A percentile compares a stretch with the other conserved stretches of the same genome.
phyloP scores from a whole-genome alignment of 1,140 invertebrate genomes.

The Argopecten irradians region DNA sequence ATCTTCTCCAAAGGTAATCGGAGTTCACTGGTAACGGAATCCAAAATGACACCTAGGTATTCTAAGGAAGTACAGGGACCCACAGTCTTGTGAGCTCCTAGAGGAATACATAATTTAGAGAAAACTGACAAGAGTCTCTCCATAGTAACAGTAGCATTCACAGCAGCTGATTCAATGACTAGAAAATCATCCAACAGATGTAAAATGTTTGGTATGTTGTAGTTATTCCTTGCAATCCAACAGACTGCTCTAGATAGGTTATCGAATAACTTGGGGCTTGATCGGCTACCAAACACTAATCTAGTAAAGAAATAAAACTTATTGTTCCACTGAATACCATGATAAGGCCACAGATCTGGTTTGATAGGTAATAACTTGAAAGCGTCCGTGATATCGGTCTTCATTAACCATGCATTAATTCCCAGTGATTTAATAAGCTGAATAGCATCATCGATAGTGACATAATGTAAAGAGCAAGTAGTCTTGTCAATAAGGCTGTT shows the following conservation, averaged over 20 bases:
- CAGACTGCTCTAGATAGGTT: conserved; percentile 30
- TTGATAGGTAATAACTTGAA: conserved; percentile 35
- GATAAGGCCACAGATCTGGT: conserved; percentile 17
- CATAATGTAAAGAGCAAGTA: conserved; percentile 30
- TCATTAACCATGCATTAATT: neutral
- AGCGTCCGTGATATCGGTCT: too few species aligned
- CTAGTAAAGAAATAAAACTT: conserved; percentile 34
- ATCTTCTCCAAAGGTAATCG: conserved; percentile 34
- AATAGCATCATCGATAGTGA: conserved; percentile 24
- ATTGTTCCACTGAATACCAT: conserved; percentile 24
- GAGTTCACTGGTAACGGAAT: conserved; percentile 31
- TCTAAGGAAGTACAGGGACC: conserved; percentile 39
- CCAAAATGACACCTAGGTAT: conserved; percentile 38
- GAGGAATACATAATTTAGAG: conserved; percentile 16
- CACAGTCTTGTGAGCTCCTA: conserved; percentile 34
- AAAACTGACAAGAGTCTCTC: neutral
- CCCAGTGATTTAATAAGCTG: neutral
- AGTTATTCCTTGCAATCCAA: conserved; percentile 25
- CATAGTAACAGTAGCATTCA: neutral
- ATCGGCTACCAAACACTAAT: conserved; percentile 34
- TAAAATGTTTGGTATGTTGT: neutral
- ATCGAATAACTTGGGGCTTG: conserved; percentile 39
- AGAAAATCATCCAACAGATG: conserved; percentile 15
- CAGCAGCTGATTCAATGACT: neutral
- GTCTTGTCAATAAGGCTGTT: conserved; percentile 41